Evolutionary conservation across 2,113 vertebrate species (phyloP).

Genomic region (Paracanthobrama guichenoti): DNA sequence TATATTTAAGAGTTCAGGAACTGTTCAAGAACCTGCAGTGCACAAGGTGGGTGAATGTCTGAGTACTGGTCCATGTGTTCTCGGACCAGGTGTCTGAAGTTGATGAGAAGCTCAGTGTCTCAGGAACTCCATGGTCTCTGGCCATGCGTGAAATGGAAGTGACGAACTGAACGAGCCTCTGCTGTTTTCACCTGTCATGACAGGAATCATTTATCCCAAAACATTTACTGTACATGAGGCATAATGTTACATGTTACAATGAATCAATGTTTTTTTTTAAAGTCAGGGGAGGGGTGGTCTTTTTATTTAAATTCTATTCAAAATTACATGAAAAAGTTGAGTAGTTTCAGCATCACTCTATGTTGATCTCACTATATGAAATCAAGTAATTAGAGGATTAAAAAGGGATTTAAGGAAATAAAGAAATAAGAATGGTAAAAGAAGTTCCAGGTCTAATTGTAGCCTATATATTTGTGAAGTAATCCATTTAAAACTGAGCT

Average conservation of each 20-base stretch:
- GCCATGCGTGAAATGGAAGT: constrained; percentile 98
- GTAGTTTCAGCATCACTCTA: too few species aligned
- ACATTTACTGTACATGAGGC: constrained; percentile 10
- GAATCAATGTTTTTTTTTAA: too few species aligned
- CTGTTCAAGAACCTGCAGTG: constrained; percentile 88
- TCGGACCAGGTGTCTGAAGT: constrained; percentile 88
- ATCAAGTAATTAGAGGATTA: too few species aligned
- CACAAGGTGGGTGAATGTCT: constrained; percentile 85
- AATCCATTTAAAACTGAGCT: too few species aligned
- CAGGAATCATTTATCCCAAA: constrained; percentile 3
- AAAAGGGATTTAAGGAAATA: too few species aligned
- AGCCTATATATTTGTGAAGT: too few species aligned
- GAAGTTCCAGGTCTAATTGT: too few species aligned
- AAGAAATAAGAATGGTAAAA: too few species aligned
- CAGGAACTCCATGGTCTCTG: constrained; percentile 90
- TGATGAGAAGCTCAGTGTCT: constrained; percentile 88
- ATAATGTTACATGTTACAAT: not conserved
- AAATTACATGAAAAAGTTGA: too few species aligned
- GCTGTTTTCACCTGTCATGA: constrained; percentile 73
- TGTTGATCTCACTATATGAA: too few species aligned
- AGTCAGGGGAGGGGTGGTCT: too few species aligned
- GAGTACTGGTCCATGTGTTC: constrained; percentile 85
- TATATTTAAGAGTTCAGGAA: not conserved
- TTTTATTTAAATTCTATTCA: too few species aligned
- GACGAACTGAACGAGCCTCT: constrained; percentile 80